Evolutionary conservation across 2,113 vertebrate species (phyloP), one percentile per base, ranked within the genome.

Genomic region (Rhadina sibilatrix): DNA sequence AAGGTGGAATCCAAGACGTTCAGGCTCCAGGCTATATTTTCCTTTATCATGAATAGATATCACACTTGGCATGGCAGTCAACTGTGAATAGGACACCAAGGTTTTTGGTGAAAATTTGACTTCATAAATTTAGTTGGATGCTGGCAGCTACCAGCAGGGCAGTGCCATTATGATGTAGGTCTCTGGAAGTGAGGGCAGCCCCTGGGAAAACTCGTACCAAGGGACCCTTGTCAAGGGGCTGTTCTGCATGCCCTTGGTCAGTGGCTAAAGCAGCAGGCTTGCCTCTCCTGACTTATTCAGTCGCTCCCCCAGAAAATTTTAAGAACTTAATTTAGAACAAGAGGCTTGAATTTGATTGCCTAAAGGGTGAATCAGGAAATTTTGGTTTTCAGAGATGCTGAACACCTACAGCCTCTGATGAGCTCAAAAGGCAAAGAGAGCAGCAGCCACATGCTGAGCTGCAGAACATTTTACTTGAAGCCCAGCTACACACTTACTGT

Each of bases 171-270:
- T 0, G 0, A 17, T 54, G 28, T 4, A 50, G 57, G 46, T 87
- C 71, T 57, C 28, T 59, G 33, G 50, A 74, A 89, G 37, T 20
- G 65, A 50, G 56, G 18, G 11, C 16, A 87, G 42, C 8, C 37
- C 15, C 19, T 38, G 53, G 61, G 37, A 93, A 85, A 74, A 10
- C 2, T 17, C 5, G 0, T 22, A 11, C 5, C 4, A 18, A 50
- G 31, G 22, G 9, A 78, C 11, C 23, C 22, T 76, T 3, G 0
- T 24, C 53, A 40, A 40, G 40, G 40, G 30, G 16, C 18, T 37
- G 12, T 9, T n/a, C 33, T 66, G 10, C 2, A 1, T 25, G 33
- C 17, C 42, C 22, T 52, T 0, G 1, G 9, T 19, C 5, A 1
- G 20, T 0, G 1, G 22, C 25, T 68, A n/a, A 68, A 57, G 40